Base-by-base conservation (phyloP, 2,888 invertebrate genomes). In the Helleia helle region DNA sequence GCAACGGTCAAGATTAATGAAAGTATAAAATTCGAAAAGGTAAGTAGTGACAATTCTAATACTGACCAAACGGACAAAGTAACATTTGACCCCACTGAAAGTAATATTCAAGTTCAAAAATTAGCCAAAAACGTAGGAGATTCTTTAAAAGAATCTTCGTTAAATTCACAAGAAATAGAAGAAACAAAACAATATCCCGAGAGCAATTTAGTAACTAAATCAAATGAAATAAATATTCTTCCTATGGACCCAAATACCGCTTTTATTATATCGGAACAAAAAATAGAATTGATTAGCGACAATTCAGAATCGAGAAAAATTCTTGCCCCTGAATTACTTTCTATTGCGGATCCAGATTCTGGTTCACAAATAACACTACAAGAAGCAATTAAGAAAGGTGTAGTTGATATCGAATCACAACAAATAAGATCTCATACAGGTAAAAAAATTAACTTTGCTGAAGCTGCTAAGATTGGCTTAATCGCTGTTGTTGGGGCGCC, bases 381-480 rank as follows among this genome's bases (percentile, higher is more conserved):
- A 18, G 93, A 96, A 65, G 97, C 97, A 1, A 86, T 96, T 25
- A 69, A 87, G 6, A 89, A 88, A 52, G 92, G 93, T 36, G 87
- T 95, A 38, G 85, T 97, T 34, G 91, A 96, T 71, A 87, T 88
- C 39, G 77, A 88, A 40, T 89, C 90, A 0, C 91, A 90, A 2
- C 87, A 90, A 44, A 87, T 94, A 38, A 87, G 85, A 48, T 90
- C 91, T 56, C 85, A 86, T 50, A 72, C 86, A 1, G 92, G 92
- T 2, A 87, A 89, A 31, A 89, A 87, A 51, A 88, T 94, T 11
- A 88, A 88, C 40, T 71, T 95, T 42, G 80, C 88, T 28, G 92
- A 93, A 56, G 94, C 94, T 15, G 88, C 91, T 8, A 92, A 92
- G 70, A 77, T 90, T 52, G 95, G 95, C 6, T 74, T 93, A 14